Evolutionary conservation across 2,797 vertebrate species (phyloP).

Genomic region (Sandelia bainsii): DNA sequence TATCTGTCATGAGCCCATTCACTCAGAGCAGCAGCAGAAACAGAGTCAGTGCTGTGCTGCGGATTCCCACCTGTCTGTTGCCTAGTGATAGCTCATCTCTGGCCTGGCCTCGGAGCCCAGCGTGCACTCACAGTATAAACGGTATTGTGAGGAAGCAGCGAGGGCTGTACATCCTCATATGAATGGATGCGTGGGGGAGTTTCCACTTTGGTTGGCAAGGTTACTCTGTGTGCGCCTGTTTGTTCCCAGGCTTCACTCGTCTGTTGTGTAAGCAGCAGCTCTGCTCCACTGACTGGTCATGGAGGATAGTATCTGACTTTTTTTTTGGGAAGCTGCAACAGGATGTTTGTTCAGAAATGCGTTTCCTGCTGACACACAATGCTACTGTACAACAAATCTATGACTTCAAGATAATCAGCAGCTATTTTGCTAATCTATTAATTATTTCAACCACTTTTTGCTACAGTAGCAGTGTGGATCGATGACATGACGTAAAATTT

Average conservation of each 20-base stretch:
- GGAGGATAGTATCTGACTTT: slow-evolving; percentile 7
- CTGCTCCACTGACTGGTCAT: slow-evolving; percentile 38
- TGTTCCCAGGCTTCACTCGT: slow-evolving; percentile 57
- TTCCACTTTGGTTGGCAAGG: slow-evolving; percentile 67
- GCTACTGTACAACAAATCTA: neutral
- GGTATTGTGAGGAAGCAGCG: slow-evolving; percentile 60
- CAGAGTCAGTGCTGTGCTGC: slow-evolving; percentile 42
- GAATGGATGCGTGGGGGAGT: slow-evolving; percentile 69
- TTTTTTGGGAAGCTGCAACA: neutral
- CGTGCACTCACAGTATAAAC: slow-evolving; percentile 55
- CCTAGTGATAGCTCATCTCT: slow-evolving; percentile 76
- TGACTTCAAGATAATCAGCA: neutral
- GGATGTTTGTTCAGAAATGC: slow-evolving; percentile 1
- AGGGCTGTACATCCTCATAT: slow-evolving; percentile 65
- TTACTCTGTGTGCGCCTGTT: slow-evolving; percentile 52
- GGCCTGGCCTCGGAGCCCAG: slow-evolving; percentile 51
- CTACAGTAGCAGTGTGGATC: too few species aligned
- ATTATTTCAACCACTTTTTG: neutral
- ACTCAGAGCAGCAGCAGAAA: slow-evolving; percentile 45
- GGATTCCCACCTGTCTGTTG: slow-evolving; percentile 76
- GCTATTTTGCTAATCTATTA: neutral
- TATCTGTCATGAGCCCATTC: slow-evolving; percentile 47
- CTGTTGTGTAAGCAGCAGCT: slow-evolving; percentile 52
- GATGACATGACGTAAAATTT: too few species aligned
- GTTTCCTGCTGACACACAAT: slow-evolving; percentile 1